Base-by-base conservation (phyloP, 1,140 invertebrate species). In the Andrena cerasifolii region DNA sequence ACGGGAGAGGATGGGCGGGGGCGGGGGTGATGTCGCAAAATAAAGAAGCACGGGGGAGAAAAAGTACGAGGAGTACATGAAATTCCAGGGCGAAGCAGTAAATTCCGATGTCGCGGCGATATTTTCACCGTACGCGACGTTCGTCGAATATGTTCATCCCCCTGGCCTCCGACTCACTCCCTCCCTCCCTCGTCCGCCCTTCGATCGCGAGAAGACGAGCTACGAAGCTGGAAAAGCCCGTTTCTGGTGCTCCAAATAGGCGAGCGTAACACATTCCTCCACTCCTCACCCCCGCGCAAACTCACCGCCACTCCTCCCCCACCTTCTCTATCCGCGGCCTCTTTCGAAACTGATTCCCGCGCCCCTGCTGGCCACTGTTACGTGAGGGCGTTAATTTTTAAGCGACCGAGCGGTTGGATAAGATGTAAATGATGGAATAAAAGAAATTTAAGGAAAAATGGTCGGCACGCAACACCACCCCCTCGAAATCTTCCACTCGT, bases 21-120 rank as follows among this genome's bases (percentile, higher is more conserved):
- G 16, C 0, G 18, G 16, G 14, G 56, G 40, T n/a, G n/a, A n/a
- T n/a, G n/a, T 3, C n/a, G 31, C 53, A 43, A 65, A 73, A 31
- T 40, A 53, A 65, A 26, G 24, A 10, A 14, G 3, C 21, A 43
- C n/a, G 26, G 26, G 12, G 21, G 31, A 18, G 56, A n/a, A n/a
- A n/a, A n/a, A n/a, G n/a, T n/a, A n/a, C n/a, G n/a, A 33, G 16
- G 49, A 24, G 49, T 54, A 54, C 31, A 65, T 7, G 53, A 67
- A 75, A 75, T 75, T 75, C 73, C 73, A 56, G 28, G n/a, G 5
- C 51, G 45, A n/a, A 18, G 59, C 73, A 67, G 73, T 36, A 58
- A 56, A 67, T 67, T 67, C 73, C 73, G 21, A 18, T 21, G 51
- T 56, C 28, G 49, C 21, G 24, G 16, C 73, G 40, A 75, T 75